Evolutionary conservation across 2,797 vertebrate genomes (phyloP), one percentile per base, ranked within the genome.

Genomic region (Megalops cyprinoides): DNA sequence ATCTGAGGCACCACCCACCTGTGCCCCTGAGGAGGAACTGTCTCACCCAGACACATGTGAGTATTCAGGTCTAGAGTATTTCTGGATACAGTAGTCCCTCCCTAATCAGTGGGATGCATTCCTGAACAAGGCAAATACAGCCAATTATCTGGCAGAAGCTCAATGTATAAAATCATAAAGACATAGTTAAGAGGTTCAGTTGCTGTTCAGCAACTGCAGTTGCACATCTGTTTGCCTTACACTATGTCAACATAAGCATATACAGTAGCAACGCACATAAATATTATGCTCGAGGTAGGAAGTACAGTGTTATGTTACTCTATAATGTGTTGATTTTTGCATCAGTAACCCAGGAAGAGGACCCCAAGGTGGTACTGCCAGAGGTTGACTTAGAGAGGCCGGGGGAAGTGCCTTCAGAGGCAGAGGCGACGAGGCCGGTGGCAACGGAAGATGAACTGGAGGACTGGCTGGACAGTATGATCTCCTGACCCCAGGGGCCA

Each of bases 401-500:
- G n/a, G n/a, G n/a, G n/a, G 15, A 62, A 3, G 62, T 1, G 34
- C 4, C 20, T 31, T 67, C 80, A 0, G 56, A 84, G 76, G 14
- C 87, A 34, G 80, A 77, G 3, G 3, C 86, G 0, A 60, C 25
- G n/a, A 93, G 77, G 76, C 86, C 89, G 89, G 89, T 91, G 65
- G 73, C 94, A 88, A 93, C 92, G 0, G 94, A 95, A 79, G 93
- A 94, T 69, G 97, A 98, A 81, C 94, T 99, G 73, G 97, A 99
- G 89, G 97, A 98, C 62, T 99, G 97, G 97, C 87, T 99, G 62
- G 98, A 99, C 93, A 98, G 95, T 88, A 98, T 99, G 97, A 99
- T 99, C 84, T 95, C 93, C 71, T 95, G 91, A 94, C 67, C 67
- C 37, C 39, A n/a, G 12, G 18, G 39, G 37, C 20, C 71, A 9